Evolutionary conservation across 2,797 vertebrate genomes (phyloP).

Genomic region (Otolemur crassicaudatus): DNA sequence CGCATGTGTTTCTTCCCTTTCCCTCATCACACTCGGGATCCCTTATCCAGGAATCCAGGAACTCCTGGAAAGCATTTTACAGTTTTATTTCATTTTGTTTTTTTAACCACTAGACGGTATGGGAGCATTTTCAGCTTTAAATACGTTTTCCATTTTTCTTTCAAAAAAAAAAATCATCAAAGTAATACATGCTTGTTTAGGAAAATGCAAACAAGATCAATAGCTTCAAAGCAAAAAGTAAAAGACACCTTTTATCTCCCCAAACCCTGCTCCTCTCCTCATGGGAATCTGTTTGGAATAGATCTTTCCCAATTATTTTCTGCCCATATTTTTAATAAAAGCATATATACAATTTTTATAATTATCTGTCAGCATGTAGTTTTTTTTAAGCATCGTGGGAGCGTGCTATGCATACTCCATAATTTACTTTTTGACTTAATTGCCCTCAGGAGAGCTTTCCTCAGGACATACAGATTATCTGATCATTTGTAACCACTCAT

Average conservation of each 20-base stretch:
- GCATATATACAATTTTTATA: background rate
- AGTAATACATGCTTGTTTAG: conserved; percentile 35
- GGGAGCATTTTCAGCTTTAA: conserved; percentile 11
- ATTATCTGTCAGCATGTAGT: background rate
- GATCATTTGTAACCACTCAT: background rate
- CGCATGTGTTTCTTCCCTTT: background rate
- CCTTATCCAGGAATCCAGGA: background rate
- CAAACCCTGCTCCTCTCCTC: background rate
- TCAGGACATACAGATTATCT: background rate
- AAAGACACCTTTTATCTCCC: conserved; percentile 11
- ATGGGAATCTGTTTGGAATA: background rate
- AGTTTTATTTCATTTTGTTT: background rate
- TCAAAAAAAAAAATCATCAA: background rate
- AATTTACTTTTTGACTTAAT: background rate
- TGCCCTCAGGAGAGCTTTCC: background rate
- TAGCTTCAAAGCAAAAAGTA: conserved; percentile 24
- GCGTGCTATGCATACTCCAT: background rate
- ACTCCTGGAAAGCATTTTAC: background rate
- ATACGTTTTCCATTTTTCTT: conserved; percentile 16
- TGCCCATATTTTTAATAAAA: background rate
- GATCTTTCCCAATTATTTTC: conserved; percentile 32
- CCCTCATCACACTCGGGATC: background rate
- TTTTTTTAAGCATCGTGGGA: background rate
- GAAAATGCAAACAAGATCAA: conserved; percentile 34
- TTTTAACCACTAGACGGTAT: no score